These are phyloP conservation scores for Drosophila glabriapex DNA, from an alignment of 2,888 invertebrate species.

Conservation along the genomic window DNA sequence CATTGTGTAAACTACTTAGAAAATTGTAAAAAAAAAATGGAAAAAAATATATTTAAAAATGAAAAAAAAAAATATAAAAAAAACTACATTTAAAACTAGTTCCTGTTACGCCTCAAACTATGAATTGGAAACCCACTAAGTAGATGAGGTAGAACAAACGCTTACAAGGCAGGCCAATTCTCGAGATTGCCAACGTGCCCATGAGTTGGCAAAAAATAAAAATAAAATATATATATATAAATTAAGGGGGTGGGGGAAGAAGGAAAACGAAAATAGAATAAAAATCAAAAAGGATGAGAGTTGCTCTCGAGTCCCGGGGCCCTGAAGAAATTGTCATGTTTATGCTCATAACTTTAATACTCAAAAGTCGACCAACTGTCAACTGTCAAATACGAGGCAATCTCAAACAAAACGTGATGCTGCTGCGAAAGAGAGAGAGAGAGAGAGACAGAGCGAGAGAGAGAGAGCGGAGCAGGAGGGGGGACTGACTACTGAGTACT, in stretches of 20 bases:
- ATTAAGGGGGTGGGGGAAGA: constrained; percentile 1
- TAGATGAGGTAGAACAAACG: constrained; percentile 28
- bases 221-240: constrained; percentile 1
- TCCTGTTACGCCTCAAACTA: background rate
- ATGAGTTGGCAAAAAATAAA: constrained; percentile 39
- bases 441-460: background rate
- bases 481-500: background rate
- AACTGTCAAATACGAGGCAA: constrained; percentile 80
- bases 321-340: constrained; percentile 69
- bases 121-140: constrained; percentile 1
- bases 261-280: constrained; percentile 30
- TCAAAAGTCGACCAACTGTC: constrained; percentile 80
- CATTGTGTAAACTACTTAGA: background rate
- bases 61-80: background rate
- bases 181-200: constrained; percentile 22
- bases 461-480: background rate
- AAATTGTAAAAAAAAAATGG: no score
- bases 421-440: background rate
- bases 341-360: constrained; percentile 80
- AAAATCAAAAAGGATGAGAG: constrained; percentile 46
- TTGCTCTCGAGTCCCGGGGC: constrained; percentile 39
- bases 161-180: constrained; percentile 30
- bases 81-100: background rate
- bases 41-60: background rate
- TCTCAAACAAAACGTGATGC: constrained; percentile 44